These are phyloP conservation scores for Brachionus paranguensis DNA, from an alignment of 1,140 invertebrate species.

Conservation along the genomic window DNA sequence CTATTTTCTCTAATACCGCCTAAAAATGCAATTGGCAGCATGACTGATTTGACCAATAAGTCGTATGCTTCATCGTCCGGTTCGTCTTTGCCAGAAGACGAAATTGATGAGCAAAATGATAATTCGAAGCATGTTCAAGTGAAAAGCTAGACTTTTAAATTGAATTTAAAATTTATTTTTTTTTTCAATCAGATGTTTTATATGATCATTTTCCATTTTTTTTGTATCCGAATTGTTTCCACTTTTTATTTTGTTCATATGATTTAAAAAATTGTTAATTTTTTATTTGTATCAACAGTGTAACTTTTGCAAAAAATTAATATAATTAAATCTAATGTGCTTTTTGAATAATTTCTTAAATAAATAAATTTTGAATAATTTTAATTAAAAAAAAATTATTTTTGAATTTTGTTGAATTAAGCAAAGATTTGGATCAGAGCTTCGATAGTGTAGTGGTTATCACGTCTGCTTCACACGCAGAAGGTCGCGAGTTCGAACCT, in stretches of 20 bases:
- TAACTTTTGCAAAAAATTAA: not conserved
- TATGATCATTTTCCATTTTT: not conserved
- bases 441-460: conserved; percentile 44
- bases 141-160: not conserved
- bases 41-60: conserved; percentile 6
- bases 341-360: not conserved
- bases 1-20: not conserved
- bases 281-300: not conserved
- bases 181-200: not conserved
- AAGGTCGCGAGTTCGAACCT: conserved; percentile 44
- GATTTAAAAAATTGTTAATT: not conserved
- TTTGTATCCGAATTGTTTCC: not conserved
- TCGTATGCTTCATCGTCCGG: not conserved
- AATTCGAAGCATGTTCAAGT: not conserved
- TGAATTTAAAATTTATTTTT: not conserved
- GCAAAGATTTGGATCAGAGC: not conserved
- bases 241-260: not conserved
- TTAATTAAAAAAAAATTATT: too few species aligned
- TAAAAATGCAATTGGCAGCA: not conserved
- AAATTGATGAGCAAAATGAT: not conserved
- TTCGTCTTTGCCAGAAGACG: conserved; percentile 24
- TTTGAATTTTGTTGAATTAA: not conserved
- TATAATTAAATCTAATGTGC: not conserved
- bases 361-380: not conserved
- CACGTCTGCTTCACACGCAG: conserved; percentile 44